phyloP scores from a whole-genome alignment of 2,888 invertebrate species.

The Apomyelois bistriatella region DNA sequence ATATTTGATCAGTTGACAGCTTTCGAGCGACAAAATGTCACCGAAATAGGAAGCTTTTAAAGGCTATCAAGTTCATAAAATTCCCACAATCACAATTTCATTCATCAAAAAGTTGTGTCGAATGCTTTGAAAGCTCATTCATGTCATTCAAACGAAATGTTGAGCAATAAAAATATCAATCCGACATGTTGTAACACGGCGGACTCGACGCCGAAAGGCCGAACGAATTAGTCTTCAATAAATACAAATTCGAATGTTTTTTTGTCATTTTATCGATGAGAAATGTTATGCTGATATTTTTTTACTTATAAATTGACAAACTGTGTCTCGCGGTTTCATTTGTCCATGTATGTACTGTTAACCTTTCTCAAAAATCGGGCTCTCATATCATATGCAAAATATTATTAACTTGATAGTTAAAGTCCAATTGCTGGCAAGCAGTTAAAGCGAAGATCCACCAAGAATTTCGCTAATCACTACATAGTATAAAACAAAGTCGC shows the following conservation, averaged over 20 bases:
- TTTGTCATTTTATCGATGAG: neutral
- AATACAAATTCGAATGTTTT: neutral
- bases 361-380: too few species aligned
- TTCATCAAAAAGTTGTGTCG: neutral
- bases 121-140: neutral
- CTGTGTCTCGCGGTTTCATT: too few species aligned
- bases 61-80: neutral
- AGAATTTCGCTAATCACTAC: too few species aligned
- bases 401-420: too few species aligned
- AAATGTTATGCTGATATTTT: neutral
- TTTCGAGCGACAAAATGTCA: neutral
- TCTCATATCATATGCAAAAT: too few species aligned
- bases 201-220: neutral
- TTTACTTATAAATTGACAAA: too few species aligned
- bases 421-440: too few species aligned
- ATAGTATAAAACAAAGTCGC: too few species aligned
- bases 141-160: neutral
- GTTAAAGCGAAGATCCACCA: too few species aligned
- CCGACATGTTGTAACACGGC: slow-evolving; percentile 3
- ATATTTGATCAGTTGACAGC: neutral
- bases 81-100: neutral
- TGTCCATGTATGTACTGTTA: too few species aligned
- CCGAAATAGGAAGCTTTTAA: neutral
- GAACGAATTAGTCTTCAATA: neutral
- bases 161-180: slow-evolving; percentile 3